Base-by-base conservation (phyloP, 2,888 invertebrate species). In the Chrysolina americana region DNA sequence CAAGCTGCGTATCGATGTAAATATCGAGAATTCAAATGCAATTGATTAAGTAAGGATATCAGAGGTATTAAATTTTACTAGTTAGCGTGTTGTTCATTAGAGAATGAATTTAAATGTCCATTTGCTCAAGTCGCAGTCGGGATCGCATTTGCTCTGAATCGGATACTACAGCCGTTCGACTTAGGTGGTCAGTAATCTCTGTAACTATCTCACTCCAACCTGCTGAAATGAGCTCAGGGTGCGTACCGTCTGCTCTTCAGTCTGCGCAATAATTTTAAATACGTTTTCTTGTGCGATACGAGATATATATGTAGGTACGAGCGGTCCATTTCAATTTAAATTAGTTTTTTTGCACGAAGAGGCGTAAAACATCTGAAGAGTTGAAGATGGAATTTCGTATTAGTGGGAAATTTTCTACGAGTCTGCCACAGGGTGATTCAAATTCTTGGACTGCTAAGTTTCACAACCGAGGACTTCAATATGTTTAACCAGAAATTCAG, bases 131-230 rank as follows among this genome's bases (percentile, higher is more conserved):
- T 69, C 74, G 68, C 73, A 70, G 65, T 68, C 71, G 65, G 59
- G 28, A 71, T 65, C 68, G 74, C 70, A 66, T 74, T 70, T 70
- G 70, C 70, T 70, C 69, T 73, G 73, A 75, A 71, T 76, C 72
- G 66, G 73, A 73, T 75, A 77, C 70, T 75, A 73, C 75, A 73
- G 66, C 70, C 62, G 17, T 68, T 73, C 79, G 72, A 78, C 79
- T 70, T 79, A 75, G 78, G 79, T 79, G 79, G 79, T 76, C 79
- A 79, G 75, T 78, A 76, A 78, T 78, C 71, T 76, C 65, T 71
- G 19, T 47, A 41, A 44, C 71, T 47, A 59, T 78, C 76, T 76
- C 76, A 65, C 66, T 75, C 63, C 70, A 28, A 56, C 68, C 63
- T 41, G 64, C 23, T 63, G 64, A 63, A 69, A 47, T 15, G 63